phyloP scores from a whole-genome alignment of 2,113 vertebrate genomes.

The Eretmochelys imbricata region DNA sequence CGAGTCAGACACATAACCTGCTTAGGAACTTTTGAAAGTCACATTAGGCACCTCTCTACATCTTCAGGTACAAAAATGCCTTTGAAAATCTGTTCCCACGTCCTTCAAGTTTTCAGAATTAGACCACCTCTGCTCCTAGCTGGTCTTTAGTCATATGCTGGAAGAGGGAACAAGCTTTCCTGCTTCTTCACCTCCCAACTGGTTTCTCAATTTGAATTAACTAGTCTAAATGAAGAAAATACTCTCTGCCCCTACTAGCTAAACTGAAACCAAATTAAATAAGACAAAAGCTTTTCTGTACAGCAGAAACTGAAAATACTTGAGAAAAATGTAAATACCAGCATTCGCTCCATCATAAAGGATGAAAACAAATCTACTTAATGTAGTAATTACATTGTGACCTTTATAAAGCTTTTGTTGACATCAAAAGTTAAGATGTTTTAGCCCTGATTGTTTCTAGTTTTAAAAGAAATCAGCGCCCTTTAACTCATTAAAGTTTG shows the following conservation, averaged over 20 bases:
- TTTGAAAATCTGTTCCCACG: background rate
- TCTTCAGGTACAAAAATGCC: background rate
- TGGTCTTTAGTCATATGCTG: background rate
- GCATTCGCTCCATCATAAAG: background rate
- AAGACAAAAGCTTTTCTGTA: background rate
- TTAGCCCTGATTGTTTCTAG: background rate
- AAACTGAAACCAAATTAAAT: background rate
- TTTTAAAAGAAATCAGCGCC: no score
- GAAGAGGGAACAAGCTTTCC: background rate
- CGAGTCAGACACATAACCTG: background rate
- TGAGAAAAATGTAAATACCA: background rate
- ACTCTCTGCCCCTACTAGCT: background rate
- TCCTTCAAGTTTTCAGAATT: background rate
- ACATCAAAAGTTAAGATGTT: background rate
- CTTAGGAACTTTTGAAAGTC: background rate
- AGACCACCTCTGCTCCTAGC: background rate
- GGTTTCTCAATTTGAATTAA: background rate
- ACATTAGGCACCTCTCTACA: background rate
- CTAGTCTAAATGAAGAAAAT: background rate
- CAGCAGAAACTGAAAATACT: background rate
- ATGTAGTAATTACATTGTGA: background rate
- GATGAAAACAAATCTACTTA: background rate
- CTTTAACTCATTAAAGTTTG: background rate
- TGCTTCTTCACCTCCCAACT: background rate
- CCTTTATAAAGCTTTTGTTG: background rate